These are phyloP conservation scores for Mustela nigripes DNA, from an alignment of 2,113 vertebrate genomes.

Conservation along the genomic window DNA sequence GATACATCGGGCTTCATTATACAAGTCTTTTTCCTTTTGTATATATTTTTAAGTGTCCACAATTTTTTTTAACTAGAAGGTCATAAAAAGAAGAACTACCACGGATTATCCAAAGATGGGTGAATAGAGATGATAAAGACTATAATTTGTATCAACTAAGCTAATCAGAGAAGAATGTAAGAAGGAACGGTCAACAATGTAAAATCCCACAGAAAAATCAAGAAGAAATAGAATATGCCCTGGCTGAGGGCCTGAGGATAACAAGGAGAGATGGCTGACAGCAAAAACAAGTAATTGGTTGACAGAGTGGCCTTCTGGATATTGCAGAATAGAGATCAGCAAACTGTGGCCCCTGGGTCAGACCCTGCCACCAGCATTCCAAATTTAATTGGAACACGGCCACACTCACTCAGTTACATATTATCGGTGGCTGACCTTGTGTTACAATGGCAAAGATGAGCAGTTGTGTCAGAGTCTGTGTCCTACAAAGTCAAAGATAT, in stretches of 20 bases:
- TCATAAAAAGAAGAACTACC: background rate
- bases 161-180: background rate
- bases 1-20: background rate
- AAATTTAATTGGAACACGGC: background rate
- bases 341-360: background rate
- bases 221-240: background rate
- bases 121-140: background rate
- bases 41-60: background rate
- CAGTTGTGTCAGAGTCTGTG: background rate
- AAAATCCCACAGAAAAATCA: background rate
- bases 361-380: background rate
- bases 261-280: background rate
- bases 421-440: background rate
- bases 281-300: background rate
- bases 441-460: background rate
- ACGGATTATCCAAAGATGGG: background rate
- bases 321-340: background rate
- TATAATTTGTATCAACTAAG: background rate
- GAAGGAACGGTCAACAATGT: background rate
- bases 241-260: background rate
- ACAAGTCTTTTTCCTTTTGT: background rate
- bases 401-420: background rate
- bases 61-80: background rate
- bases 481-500: background rate
- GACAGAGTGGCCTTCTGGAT: background rate